Evolutionary conservation across 2,888 invertebrate genomes (phyloP).

Genomic region (Cyaniris semiargus): DNA sequence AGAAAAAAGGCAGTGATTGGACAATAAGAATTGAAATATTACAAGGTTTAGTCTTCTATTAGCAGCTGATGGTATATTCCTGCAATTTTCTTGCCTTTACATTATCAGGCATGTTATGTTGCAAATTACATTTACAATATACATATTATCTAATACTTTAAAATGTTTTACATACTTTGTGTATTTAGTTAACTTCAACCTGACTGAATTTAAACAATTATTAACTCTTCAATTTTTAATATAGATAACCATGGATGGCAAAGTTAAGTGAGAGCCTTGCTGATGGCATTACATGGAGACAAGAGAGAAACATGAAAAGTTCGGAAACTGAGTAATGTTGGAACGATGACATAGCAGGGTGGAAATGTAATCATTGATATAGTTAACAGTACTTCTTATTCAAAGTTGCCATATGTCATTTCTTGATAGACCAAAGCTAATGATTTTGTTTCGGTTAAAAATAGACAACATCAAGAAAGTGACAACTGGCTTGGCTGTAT

Average conservation of each 20-base stretch:
- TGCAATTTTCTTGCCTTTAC: background rate
- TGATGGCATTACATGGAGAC: slow-evolving; percentile 44
- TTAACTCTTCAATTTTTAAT: slow-evolving; percentile 45
- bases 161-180: slow-evolving; percentile 18
- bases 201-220: slow-evolving; percentile 36
- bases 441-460: slow-evolving; percentile 32
- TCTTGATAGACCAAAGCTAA: slow-evolving; percentile 51
- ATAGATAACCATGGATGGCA: slow-evolving; percentile 69
- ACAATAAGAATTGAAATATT: background rate
- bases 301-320: slow-evolving; percentile 57
- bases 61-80: background rate
- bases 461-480: slow-evolving; percentile 55
- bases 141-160: background rate
- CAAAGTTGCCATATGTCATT: slow-evolving; percentile 55
- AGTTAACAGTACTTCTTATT: slow-evolving; percentile 60
- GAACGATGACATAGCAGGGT: slow-evolving; percentile 65
- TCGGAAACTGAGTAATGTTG: slow-evolving; percentile 63
- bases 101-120: slow-evolving; percentile 1
- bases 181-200: slow-evolving; percentile 31
- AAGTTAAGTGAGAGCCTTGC: slow-evolving; percentile 59
- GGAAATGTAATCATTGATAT: slow-evolving; percentile 78
- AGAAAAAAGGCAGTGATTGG: background rate
- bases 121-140: background rate
- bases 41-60: background rate
- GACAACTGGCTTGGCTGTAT: slow-evolving; percentile 40